Evolutionary conservation across 2,888 invertebrate genomes (phyloP), one percentile per base, ranked within the genome.

Genomic region (Nematopogon swammerdamellus): DNA sequence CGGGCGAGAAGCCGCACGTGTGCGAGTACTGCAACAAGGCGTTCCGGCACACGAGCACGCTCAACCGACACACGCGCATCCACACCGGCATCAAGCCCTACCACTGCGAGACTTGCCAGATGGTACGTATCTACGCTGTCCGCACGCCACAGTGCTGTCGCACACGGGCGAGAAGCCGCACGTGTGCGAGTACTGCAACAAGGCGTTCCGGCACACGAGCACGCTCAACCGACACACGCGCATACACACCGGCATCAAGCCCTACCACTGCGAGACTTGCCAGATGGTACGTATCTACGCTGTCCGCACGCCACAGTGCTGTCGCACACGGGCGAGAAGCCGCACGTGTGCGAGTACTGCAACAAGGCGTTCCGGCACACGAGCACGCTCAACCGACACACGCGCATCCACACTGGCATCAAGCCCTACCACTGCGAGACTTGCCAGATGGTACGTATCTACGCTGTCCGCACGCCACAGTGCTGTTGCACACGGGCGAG

Each of bases 91-190:
- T 54, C 18, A 50, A 29, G 43, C 48, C 50, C 3, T 52, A 50
- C 48, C 25, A 25, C 2, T 55, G 55, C 48, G 49, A 54, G 18
- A 54, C 51, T 42, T 55, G 55, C 45, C 47, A 51, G 29, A 53
- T 6, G 25, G 25, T 25, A 25, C 25, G 8, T 25, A 8, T 25
- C 8, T 8, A 6, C 25, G 8, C 25, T 25, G 25, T 25, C 25
- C 25, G 4, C 25, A 25, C 25, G 25, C 8, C 25, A 6, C 25
- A 25, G 5, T 25, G 25, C 25, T 25, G 25, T 25, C 25, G 25
- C 36, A 36, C 36, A 14, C 11, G 11, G 36, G 36, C 8, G 36
- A 36, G 36, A 18, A 46, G 16, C 53, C 53, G 2, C 46, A 50
- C 45, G 47, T 44, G 10, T 55, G 55, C 44, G 45, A 47, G 18